Conservation (phyloP, 2,797 vertebrate species). For the Labroides dimidiatus region DNA sequence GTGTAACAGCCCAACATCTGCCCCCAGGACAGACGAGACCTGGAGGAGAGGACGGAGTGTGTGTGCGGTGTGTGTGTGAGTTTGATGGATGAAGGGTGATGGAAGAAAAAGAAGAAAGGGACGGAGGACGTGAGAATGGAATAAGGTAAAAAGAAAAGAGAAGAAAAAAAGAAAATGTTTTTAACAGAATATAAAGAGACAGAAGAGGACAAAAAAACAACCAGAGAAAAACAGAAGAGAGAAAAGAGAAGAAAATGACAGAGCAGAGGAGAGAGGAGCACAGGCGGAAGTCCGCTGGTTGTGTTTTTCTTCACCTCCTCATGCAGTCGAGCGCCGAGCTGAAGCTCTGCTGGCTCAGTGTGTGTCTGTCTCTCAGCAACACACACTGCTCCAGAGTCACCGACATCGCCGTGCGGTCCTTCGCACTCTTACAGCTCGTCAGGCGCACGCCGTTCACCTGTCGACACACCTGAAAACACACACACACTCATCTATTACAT, state of each 20-base stretch:
- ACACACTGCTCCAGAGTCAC: constrained; percentile 92
- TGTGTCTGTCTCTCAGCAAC: constrained; percentile 87
- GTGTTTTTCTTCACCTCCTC: constrained; percentile 80
- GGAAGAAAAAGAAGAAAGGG: neutral
- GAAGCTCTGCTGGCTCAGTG: constrained; percentile 87
- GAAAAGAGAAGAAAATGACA: neutral
- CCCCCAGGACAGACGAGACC: constrained; percentile 71
- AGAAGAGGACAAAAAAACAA: neutral
- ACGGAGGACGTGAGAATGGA: neutral
- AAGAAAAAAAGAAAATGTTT: neutral
- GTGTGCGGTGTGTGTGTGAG: neutral
- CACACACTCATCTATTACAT: neutral
- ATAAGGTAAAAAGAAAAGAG: neutral
- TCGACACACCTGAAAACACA: constrained; percentile 86
- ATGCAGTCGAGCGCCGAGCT: constrained; percentile 88
- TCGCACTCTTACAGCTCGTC: constrained; percentile 94
- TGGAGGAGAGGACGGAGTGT: constrained; percentile 43
- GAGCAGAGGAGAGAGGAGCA: too few species aligned
- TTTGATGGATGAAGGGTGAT: too few species aligned
- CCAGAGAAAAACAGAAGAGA: too few species aligned
- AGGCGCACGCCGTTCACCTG: constrained; percentile 89
- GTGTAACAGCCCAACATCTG: constrained; percentile 75
- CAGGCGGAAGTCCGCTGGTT: too few species aligned
- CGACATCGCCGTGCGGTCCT: constrained; percentile 93
- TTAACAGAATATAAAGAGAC: neutral